These are phyloP conservation scores for Leptosomus discolor DNA, from an alignment of 2,113 vertebrate species.

Conservation along the genomic window DNA sequence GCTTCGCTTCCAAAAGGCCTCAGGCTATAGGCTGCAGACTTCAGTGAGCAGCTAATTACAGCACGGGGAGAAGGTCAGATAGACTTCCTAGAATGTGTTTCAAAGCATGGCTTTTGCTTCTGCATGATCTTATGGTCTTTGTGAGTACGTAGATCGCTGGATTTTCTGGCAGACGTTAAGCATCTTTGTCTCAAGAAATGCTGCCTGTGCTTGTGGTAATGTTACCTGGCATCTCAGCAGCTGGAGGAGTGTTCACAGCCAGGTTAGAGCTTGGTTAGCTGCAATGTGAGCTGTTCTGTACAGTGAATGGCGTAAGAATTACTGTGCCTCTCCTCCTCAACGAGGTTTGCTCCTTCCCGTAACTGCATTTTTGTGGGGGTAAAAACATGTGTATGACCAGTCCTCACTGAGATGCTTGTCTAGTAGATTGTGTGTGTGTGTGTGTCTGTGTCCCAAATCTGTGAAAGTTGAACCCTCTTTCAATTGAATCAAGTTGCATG, in stretches of 20 bases:
- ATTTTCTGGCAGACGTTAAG: neutral
- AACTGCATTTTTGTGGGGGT: neutral
- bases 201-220: neutral
- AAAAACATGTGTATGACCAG: accelerated
- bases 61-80: neutral
- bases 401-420: neutral
- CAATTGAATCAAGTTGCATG: neutral
- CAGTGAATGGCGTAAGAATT: neutral
- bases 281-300: neutral
- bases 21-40: neutral
- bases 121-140: neutral
- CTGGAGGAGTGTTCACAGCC: neutral
- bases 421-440: neutral
- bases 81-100: neutral
- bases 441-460: neutral
- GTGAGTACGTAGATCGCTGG: neutral
- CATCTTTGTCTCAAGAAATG: neutral
- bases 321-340: neutral
- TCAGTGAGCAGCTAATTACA: neutral
- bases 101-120: neutral
- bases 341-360: neutral
- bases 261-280: neutral
- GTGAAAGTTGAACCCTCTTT: neutral
- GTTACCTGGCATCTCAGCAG: neutral
- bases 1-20: neutral